Conservation (phyloP, 2,888 invertebrate species). For the Heliconius ismenius region DNA sequence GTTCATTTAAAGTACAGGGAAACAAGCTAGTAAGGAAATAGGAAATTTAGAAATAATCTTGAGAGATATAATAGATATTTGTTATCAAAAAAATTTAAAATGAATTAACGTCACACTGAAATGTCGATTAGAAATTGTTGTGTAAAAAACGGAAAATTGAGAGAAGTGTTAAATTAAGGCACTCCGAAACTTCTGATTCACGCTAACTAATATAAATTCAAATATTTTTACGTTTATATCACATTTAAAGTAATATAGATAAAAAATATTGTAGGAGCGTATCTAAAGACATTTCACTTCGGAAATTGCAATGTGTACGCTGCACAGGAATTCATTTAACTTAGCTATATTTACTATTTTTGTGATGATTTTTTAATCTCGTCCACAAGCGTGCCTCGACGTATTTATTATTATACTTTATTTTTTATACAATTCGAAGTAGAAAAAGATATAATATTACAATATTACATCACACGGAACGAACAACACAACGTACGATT, state of each 20-base stretch:
- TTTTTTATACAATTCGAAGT: background rate
- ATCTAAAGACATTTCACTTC: background rate
- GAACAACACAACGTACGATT: conserved; percentile 26
- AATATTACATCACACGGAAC: background rate
- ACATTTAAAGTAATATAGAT: background rate
- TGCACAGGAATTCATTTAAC: background rate
- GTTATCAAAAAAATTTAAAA: background rate
- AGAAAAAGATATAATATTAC: background rate
- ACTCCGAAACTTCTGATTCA: background rate
- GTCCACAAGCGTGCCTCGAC: background rate
- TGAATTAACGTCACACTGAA: background rate
- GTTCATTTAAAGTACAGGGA: too few relatives aligned
- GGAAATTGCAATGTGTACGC: background rate
- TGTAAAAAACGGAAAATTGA: background rate
- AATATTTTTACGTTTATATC: background rate
- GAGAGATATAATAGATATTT: too few relatives aligned
- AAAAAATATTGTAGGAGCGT: background rate
- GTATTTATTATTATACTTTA: background rate
- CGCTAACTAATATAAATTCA: background rate
- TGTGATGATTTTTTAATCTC: background rate
- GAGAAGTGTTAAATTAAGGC: background rate
- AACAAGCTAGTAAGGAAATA: too few relatives aligned
- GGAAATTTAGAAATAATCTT: too few relatives aligned
- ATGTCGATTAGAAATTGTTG: background rate
- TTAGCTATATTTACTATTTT: background rate